A percentile compares a stretch with the other conserved stretches of the same genome.
Evolutionary conservation across 2,113 vertebrate genomes (phyloP).

Genomic region (Nycticebus coucang): DNA sequence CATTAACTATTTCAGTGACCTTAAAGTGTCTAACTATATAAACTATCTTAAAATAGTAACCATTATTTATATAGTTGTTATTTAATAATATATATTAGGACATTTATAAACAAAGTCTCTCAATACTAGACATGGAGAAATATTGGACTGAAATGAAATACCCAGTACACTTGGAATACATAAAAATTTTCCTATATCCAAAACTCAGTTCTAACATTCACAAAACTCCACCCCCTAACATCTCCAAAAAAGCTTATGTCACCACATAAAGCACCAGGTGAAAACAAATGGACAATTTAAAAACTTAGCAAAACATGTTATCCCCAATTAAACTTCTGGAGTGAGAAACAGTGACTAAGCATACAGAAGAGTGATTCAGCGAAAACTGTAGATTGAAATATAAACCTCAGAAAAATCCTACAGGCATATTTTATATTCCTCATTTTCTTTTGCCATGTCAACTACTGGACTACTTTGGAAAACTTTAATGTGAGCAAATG

Average conservation of each 20-base stretch:
- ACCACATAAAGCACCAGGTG: not conserved
- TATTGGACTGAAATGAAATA: slow-evolving; percentile 40
- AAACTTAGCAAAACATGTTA: slow-evolving; percentile 56
- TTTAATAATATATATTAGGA: slow-evolving; percentile 14
- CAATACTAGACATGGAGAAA: not conserved
- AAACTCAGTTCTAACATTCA: slow-evolving; percentile 54
- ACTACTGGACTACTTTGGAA: not conserved
- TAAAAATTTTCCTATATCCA: not conserved
- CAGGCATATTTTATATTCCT: not conserved
- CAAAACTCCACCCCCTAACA: slow-evolving; percentile 30
- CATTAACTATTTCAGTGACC: slow-evolving; percentile 42
- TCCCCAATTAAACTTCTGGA: slow-evolving; percentile 55
- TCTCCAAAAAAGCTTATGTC: slow-evolving; percentile 30
- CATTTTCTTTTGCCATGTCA: not conserved
- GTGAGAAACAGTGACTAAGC: slow-evolving; percentile 78
- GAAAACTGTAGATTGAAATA: not conserved
- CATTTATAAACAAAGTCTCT: not conserved
- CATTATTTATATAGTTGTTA: not conserved
- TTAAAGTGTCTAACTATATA: slow-evolving; percentile 37
- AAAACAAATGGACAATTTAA: slow-evolving; percentile 12
- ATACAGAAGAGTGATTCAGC: slow-evolving; percentile 71
- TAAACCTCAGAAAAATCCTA: not conserved
- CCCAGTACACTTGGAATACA: not conserved
- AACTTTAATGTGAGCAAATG: not conserved
- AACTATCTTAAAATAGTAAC: slow-evolving; percentile 10